phyloP scores from a whole-genome alignment of 2,797 vertebrate species.

The Smutsia gigantea region DNA sequence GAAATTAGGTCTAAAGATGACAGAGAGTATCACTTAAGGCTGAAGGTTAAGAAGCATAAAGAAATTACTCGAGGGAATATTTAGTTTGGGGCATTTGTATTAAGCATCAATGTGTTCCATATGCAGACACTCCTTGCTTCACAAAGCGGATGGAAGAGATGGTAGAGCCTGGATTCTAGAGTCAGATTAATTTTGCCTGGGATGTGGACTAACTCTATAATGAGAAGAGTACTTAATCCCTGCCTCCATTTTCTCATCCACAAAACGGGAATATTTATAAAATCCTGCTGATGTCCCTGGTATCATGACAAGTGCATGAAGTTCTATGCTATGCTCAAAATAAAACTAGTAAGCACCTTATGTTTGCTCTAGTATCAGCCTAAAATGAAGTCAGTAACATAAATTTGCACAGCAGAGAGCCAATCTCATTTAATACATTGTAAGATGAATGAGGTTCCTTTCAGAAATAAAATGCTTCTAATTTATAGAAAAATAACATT shows the following conservation, averaged over 20 bases:
- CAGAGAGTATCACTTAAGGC: neutral
- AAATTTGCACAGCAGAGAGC: neutral
- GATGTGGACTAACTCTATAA: neutral
- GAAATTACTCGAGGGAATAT: neutral
- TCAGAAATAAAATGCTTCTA: neutral
- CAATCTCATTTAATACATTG: slow-evolving; percentile 34
- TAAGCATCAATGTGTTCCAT: neutral
- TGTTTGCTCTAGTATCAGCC: neutral
- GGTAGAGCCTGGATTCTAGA: neutral
- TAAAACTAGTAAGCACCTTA: neutral
- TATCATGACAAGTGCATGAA: neutral
- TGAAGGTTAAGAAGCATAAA: slow-evolving; percentile 2
- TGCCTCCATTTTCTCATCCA: neutral
- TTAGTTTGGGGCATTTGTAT: neutral
- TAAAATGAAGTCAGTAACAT: neutral
- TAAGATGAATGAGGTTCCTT: slow-evolving; percentile 22
- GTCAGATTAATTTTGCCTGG: neutral
- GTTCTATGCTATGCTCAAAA: neutral
- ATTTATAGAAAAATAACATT: slow-evolving; percentile 4
- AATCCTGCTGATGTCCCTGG: neutral
- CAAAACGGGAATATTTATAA: neutral
- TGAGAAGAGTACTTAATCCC: neutral
- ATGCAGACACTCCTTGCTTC: neutral
- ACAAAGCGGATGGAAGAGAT: neutral
- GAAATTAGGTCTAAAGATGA: slow-evolving; percentile 40